Conservation (phyloP, 53 echinoderm and acorn worm genomes). For the Echinometra lucunter region DNA sequence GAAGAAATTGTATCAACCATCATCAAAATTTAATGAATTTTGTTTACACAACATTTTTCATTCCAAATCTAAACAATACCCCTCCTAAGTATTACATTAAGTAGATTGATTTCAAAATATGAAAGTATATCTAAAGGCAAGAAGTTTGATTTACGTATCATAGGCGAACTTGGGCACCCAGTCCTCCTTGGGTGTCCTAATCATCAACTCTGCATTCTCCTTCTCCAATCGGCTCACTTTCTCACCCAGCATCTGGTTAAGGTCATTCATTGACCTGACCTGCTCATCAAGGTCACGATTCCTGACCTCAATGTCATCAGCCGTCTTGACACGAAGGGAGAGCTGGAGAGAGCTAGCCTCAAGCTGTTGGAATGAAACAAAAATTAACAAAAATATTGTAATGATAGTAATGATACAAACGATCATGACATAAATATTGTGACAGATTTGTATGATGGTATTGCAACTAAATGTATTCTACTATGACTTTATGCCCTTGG, state of each 20-base stretch:
- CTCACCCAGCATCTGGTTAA: constrained; percentile 78
- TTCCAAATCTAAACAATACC: too few species aligned
- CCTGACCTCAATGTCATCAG: constrained; percentile 73
- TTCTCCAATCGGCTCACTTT: constrained; percentile 81
- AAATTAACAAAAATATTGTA: neutral
- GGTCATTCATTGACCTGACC: constrained; percentile 77
- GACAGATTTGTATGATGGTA: too few species aligned
- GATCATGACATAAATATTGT: too few species aligned
- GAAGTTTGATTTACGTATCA: constrained; percentile 83
- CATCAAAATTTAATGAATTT: too few species aligned
- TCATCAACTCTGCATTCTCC: constrained; percentile 78
- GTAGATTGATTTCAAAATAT: too few species aligned
- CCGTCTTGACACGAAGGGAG: constrained; percentile 69
- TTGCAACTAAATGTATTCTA: too few species aligned
- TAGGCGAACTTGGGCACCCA: constrained; percentile 81
- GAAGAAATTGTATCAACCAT: too few species aligned
- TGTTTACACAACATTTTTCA: too few species aligned
- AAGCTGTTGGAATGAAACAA: constrained; percentile 44
- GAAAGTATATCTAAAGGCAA: too few species aligned
- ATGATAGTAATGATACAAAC: neutral
- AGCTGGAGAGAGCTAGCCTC: constrained; percentile 75
- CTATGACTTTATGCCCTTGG: too few species aligned
- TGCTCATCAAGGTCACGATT: constrained; percentile 77
- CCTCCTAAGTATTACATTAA: too few species aligned
- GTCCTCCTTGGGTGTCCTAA: constrained; percentile 72